A percentile compares a stretch with the other conserved stretches of the same genome.
phyloP scores from a whole-genome alignment of 2,797 vertebrate species.

The Sebastes vulpes region DNA sequence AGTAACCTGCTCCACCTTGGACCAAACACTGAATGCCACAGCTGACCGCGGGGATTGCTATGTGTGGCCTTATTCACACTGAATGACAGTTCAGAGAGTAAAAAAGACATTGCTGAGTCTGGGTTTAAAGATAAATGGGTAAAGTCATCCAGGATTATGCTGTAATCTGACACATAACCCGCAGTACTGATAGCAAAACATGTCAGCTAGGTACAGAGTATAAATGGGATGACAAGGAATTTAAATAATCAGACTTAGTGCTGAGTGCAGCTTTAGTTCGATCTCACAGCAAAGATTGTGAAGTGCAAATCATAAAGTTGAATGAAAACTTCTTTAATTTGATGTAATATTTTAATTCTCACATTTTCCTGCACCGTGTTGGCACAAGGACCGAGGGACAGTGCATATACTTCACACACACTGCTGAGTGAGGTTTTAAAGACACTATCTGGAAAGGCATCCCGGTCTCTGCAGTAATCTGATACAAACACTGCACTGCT shows the following conservation, averaged over 20 bases:
- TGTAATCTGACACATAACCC: conserved; percentile 57
- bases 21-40: conserved; percentile 21
- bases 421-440: conserved; percentile 32
- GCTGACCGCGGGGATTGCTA: conserved; percentile 22
- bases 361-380: background rate
- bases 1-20: conserved; percentile 28
- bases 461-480: conserved; percentile 45
- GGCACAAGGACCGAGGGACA: conserved; percentile 10
- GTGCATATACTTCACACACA: background rate
- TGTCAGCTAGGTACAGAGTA: conserved; percentile 1
- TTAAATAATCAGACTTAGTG: conserved; percentile 26
- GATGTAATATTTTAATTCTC: background rate
- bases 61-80: conserved; percentile 12
- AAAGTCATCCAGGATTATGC: conserved; percentile 54
- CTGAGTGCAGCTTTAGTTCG: conserved; percentile 15
- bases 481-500: conserved; percentile 39
- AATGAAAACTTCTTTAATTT: background rate
- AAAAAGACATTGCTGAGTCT: conserved; percentile 51
- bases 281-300: background rate
- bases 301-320: background rate
- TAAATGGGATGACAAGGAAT: conserved; percentile 5
- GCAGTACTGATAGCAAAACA: background rate
- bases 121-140: conserved; percentile 49
- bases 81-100: conserved; percentile 33
- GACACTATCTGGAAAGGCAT: background rate